Base-by-base conservation (phyloP, 2,888 invertebrate genomes). In the Lapara coniferarum region DNA sequence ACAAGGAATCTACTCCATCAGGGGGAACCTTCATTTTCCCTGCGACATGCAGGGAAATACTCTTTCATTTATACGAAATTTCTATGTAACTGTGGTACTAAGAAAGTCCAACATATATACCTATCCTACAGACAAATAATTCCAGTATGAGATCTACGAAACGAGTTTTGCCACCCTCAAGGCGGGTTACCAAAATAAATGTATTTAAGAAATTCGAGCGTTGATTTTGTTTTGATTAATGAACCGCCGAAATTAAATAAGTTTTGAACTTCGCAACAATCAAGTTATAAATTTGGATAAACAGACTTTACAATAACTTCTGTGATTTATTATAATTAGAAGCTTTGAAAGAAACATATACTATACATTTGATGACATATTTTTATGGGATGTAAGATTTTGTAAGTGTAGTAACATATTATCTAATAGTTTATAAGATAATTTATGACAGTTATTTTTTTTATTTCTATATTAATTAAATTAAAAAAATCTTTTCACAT, bases 181-280 rank as follows among this genome's bases (percentile, higher is more conserved):
- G 63, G 49, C 63, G 49, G 63, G 63, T 51, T 16, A 16, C 37
- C 13, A 59, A 25, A 63, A 19, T n/a, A 19, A 16, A 63, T 53
- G 44, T 66, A 59, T 69, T 67, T 58, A 66, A 44, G 56, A 51
- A 66, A 58, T 67, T 67, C 52, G 52, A 53, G 51, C 69, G 57
- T 67, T 69, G 70, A 78, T 81, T 80, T 80, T 71, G 70, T 72
- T 78, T 77, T 87, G 88, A 88, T 85, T 82, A 88, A 88, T 87
- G 79, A 84, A 81, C 75, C 82, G 78, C 68, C 72, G 71, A 83
- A 87, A 88, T 88, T 79, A 86, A 87, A 85, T 83, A 87, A 88
- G 81, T 87, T 88, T 68, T 66, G 68, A 71, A 78, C 74, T 77
- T 77, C 73, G 69, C 74, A 82, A 82, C 79, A 84, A 82, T 81